Evolutionary conservation across 2,797 vertebrate genomes (phyloP).

Genomic region (Lagorchestes hirsutus): DNA sequence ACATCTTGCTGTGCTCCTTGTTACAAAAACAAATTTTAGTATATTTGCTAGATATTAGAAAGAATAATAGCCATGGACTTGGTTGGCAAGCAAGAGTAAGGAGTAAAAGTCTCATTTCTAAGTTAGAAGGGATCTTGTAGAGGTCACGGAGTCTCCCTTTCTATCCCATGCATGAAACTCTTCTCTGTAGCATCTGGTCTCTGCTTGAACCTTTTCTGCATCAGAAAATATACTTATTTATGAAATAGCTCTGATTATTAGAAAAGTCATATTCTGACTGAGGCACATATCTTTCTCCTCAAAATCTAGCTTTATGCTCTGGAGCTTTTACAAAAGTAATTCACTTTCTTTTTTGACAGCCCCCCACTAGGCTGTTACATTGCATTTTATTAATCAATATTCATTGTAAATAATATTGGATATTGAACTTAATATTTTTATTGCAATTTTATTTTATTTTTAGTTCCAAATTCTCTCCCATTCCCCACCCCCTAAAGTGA

Average conservation of each 20-base stretch:
- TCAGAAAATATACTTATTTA: background rate
- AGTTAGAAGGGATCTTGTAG: background rate
- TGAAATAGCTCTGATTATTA: background rate
- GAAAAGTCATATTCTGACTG: background rate
- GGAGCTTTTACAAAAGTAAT: background rate
- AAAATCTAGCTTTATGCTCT: background rate
- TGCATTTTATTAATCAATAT: background rate
- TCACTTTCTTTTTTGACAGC: background rate
- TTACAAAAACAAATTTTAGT: background rate
- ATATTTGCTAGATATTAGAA: background rate
- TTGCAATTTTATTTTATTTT: background rate
- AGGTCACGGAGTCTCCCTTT: background rate
- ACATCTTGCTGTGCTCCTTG: background rate
- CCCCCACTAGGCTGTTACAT: background rate
- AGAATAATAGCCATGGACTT: background rate
- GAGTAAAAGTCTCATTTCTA: background rate
- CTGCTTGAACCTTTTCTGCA: background rate
- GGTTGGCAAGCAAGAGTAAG: background rate
- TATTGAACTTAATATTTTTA: background rate
- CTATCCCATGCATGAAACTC: background rate
- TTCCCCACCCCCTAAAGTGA: background rate
- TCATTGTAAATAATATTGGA: background rate
- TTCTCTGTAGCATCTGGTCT: background rate
- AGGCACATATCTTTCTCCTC: background rate
- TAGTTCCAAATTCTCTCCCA: background rate